Conservation (phyloP, 2,888 invertebrate species). For the Choristoneura rosaceana region DNA sequence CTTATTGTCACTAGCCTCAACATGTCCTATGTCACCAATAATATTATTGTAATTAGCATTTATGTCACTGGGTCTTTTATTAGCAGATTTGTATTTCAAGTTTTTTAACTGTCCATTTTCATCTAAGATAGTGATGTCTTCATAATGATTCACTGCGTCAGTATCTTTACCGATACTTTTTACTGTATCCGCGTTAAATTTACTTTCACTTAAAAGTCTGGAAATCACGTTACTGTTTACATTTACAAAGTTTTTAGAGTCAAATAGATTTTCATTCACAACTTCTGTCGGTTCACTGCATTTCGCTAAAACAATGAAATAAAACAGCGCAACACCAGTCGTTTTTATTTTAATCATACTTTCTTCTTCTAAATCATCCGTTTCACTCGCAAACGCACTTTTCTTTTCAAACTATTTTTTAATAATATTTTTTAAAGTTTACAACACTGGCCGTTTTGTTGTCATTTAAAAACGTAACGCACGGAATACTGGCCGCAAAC, state of each 20-base stretch:
- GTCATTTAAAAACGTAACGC: background rate
- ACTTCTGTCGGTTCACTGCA: slow-evolving; percentile 52
- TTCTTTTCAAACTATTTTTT: slow-evolving; percentile 2
- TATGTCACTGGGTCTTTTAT: slow-evolving; percentile 47
- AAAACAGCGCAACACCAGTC: background rate
- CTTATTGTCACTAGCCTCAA: slow-evolving; percentile 48
- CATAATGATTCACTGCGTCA: slow-evolving; percentile 67
- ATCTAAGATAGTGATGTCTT: slow-evolving; percentile 74
- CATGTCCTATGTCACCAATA: slow-evolving; percentile 41
- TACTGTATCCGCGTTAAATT: slow-evolving; percentile 59
- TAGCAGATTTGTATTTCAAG: slow-evolving; percentile 69
- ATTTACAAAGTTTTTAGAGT: slow-evolving; percentile 60
- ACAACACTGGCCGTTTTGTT: slow-evolving; percentile 7
- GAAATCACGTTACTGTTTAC: slow-evolving; percentile 51
- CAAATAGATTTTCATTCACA: slow-evolving; percentile 59
- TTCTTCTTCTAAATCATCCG: slow-evolving; percentile 29
- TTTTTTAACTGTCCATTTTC: slow-evolving; percentile 69
- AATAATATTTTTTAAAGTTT: background rate
- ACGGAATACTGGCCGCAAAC: slow-evolving; percentile 6
- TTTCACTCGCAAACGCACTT: slow-evolving; percentile 23
- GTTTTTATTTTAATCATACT: slow-evolving; percentile 27
- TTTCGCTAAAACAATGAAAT: background rate
- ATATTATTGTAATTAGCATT: slow-evolving; percentile 48
- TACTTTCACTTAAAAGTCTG: slow-evolving; percentile 61
- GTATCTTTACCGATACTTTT: slow-evolving; percentile 57